phyloP scores from a whole-genome alignment of 2,113 vertebrate genomes.

The Rhinopithecus roxellana region DNA sequence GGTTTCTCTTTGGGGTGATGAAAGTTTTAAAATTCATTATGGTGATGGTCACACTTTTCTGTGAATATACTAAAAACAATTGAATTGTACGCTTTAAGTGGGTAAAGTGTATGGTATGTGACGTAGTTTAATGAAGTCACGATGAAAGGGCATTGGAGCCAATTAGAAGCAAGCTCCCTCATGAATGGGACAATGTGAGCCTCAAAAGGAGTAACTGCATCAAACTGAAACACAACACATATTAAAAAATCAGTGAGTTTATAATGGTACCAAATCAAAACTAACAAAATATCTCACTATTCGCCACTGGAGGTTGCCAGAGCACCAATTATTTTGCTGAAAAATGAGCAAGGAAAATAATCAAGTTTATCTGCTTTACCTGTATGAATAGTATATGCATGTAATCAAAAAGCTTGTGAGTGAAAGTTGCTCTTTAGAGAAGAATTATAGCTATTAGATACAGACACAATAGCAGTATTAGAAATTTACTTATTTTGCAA shows the following conservation, averaged over 20 bases:
- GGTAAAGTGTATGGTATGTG: background rate
- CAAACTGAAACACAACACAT: background rate
- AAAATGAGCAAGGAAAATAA: constrained; percentile 1
- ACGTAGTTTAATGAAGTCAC: background rate
- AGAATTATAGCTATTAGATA: background rate
- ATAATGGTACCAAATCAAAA: background rate
- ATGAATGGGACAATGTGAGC: background rate
- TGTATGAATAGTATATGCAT: background rate
- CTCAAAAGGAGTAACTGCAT: background rate
- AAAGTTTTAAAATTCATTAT: constrained; percentile 4
- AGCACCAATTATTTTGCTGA: background rate
- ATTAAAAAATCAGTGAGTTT: background rate
- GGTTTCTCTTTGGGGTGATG: background rate
- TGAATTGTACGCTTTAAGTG: background rate
- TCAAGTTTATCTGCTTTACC: background rate
- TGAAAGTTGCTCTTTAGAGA: background rate
- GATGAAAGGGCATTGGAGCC: background rate
- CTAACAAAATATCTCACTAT: background rate
- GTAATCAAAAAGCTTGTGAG: background rate
- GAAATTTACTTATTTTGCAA: background rate
- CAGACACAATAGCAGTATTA: background rate
- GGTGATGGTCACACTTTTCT: background rate
- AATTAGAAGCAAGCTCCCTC: background rate
- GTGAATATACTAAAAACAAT: background rate
- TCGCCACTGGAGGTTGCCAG: constrained; percentile 63